Base-by-base conservation (phyloP, 2,888 invertebrate genomes). In the Augiades crinisus region DNA sequence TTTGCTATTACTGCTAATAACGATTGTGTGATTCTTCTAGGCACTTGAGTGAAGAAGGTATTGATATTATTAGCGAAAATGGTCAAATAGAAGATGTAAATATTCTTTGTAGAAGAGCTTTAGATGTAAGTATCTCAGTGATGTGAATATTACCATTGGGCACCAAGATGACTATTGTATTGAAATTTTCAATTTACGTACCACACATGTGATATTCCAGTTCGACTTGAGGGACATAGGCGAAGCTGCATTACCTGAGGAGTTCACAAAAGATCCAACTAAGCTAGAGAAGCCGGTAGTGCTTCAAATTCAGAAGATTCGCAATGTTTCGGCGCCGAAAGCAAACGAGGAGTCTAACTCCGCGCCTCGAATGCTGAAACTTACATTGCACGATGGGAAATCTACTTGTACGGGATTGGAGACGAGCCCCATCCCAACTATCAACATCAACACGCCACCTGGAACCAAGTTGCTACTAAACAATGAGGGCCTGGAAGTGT, bases 261-360 rank as follows among this genome's bases (percentile, higher is more conserved):
- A 94, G 34, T 87, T 94, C 50, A 83, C 90, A 53, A 94, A 93
- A 71, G 91, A 91, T 41, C 85, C 88, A 14, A 64, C 80, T 22
- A 90, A 88, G 58, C 70, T 92, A 41, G 81, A 89, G 49, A 90
- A 87, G 12, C 83, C 90, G n/a, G 87, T 97, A 59, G 94, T 98
- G 27, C 89, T 98, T 36, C 98, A 98, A 91, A 93, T 98, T 64
- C 95, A 95, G 75, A 96, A 96, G 82, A 91, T 97, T 41, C 92
- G 96, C 8, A 98, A 98, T 86, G 93, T 97, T 37, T 92, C 97
- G 7, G 96, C 97, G 21, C 98, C 98, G 3, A 98, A 98, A 84
- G 93, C 94, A 8, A 96, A 97, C 76, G 97, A 97, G 78, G 96
- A 96, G 59, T 95, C 95, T 4, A 92, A 92, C 57, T 91, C 91